Base-by-base conservation (phyloP, 2,888 invertebrate species). In the Nephrotoma flavescens region DNA sequence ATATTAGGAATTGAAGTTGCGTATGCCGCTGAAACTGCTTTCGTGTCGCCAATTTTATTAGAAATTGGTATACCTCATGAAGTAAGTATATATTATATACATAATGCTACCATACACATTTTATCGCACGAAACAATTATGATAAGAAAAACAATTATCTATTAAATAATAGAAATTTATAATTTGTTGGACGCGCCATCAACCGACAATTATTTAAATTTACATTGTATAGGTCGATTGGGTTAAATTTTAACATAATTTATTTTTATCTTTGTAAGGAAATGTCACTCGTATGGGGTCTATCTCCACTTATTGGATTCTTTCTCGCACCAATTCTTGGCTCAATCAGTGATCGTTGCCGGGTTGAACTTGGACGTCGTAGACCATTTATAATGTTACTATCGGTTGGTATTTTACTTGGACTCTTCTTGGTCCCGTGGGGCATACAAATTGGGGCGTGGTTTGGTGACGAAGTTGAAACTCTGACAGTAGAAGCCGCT, bases 11-110 rank as follows among this genome's bases (percentile, higher is more conserved):
- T 94, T 42, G 94, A 94, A 89, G 93, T 95, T 88, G 94, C 94
- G 84, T 95, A 95, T 89, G 93, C 94, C 0, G 94, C 94, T 0
- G 94, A 95, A 90, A 95, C 94, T 0, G 94, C 94, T 0, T 94
- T 94, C 89, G 94, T 94, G 0, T 94, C 93, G 11, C 94, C 94
- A 6, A 94, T 94, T 84, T 91, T 95, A 5, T 91, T 94, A 2
- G 93, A 93, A 89, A 92, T 94, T 85, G 93, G 94, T 5, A 92
- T 95, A n/a, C 92, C 93, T 84, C 93, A 94, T 88, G 90, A 92
- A 45, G 57, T 86, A 84, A 57, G 83, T 71, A 12, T 71, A 83
- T 19, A 19, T 19, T 71, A 83, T 19, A 19, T 19, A 19, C 12
- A 41, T n/a, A 52, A 31, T 31, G 31, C 31, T 31, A 31, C 31